Evolutionary conservation across 2,113 vertebrate species (phyloP), one percentile per base, ranked within the genome.

Genomic region (Scartelaos histophorus): DNA sequence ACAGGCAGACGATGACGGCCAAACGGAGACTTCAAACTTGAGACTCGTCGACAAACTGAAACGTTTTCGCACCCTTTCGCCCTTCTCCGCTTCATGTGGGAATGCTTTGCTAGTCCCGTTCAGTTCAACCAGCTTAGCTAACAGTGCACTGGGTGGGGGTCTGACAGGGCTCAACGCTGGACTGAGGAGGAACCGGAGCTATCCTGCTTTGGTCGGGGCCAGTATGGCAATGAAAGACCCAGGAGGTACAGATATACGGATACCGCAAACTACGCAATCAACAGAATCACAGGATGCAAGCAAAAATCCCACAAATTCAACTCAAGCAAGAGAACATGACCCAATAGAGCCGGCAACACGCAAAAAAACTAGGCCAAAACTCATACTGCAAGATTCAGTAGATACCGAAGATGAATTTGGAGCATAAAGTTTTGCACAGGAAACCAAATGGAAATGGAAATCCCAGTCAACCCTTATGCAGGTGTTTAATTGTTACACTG

Each of bases 201-300:
- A 97, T 79, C 97, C 97, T 11, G 95, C 96, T 66, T 95, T 98
- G 96, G 96, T 98, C 75, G 97, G 97, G 24, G 97, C 97, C 78
- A 98, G 97, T 84, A 97, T 99, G 97, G 96, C 96, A 47, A 98
- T 98, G 97, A 97, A 96, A 78, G 96, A 94, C 68, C 95, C 96
- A 0, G 93, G 94, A 0, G 93, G 93, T 65, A 93, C 95, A 1
- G 95, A 95, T 67, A 94, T 97, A 74, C 91, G 96, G 51, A 95
- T 96, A 88, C 94, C 95, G 15, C 88, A 86, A 13, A 70, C 78
- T 3, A 0, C 60, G 34, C 51, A 66, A 46, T 29, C 65, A 66
- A 17, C 77, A 83, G 62, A 60, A 1, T 16, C 66, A 62, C 60
- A 87, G 73, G 79, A 53, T 7, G 29, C 61, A 73, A 67, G 67